Evolutionary conservation across 2,888 invertebrate genomes (phyloP), one percentile per base, ranked within the genome.

Genomic region (Neria commutata): DNA sequence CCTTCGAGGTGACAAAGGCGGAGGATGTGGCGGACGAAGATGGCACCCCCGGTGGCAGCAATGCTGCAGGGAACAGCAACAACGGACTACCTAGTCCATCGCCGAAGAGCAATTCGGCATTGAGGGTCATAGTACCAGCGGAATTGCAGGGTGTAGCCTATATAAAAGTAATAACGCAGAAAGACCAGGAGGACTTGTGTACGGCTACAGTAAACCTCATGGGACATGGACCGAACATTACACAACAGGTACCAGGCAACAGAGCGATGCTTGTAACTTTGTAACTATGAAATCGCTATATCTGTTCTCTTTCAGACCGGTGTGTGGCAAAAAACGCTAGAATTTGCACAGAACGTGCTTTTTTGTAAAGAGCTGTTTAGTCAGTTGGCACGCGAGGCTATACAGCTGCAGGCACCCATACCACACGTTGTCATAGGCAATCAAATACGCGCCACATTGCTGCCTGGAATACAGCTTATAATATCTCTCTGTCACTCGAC

Each of bases 381-480:
- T 65, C 92, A 97, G 72, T 83, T 98, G 55, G 97, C 97, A 0
- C 90, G 95, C 54, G 98, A 98, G 80, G 97, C 98, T 0, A 95
- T 97, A 4, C 95, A 95, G 75, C 82, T 95, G 3, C 93, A 95
- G 73, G 92, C 95, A 0, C 91, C 93, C 0, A 95, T 97, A 75
- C 97, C 97, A 0, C 97, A 97, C 74, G 92, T 98, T 87, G 97
- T 98, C 6, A 95, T 97, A 40, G 96, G 96, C 48, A 97, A 97
- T 83, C 95, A 97, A 82, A 97, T 98, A 64, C 93, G 96, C 85
- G 95, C 95, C 3, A 95, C 96, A 21, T 92, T 95, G 5, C 86
- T 97, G 66, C 96, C 97, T 10, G 96, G 95, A 40, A 94, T 97
- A 62, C 95, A 97, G 76, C 82, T 98, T 19, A 90, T 94, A 37